A percentile compares a stretch with the other conserved stretches of the same genome.
Evolutionary conservation across 1,140 invertebrate species (phyloP).

Genomic region (Meloidogyne chitwoodi): DNA sequence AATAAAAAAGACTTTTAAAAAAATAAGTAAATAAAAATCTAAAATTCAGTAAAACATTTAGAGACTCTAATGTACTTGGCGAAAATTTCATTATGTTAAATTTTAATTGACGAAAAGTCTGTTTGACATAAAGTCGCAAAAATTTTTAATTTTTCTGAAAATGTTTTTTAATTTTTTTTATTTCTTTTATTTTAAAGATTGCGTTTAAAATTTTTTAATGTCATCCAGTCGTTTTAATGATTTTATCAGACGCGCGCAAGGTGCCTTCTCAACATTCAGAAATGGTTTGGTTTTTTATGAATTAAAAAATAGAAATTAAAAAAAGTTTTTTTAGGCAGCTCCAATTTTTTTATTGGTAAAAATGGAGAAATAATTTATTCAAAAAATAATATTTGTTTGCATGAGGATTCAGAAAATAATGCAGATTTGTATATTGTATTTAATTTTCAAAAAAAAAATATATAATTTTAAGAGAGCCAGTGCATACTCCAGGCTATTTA

Average conservation of each 20-base stretch:
- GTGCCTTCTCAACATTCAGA: constrained; percentile 48
- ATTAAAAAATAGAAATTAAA: constrained; percentile 19
- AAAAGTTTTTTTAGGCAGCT: constrained; percentile 37
- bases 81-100: too few relatives aligned
- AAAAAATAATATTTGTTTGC: constrained; percentile 89
- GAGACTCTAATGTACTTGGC: too few relatives aligned
- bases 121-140: too few relatives aligned
- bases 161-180: too few relatives aligned
- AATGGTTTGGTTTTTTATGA: constrained; percentile 33
- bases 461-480: constrained; percentile 30
- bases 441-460: neutral
- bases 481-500: constrained; percentile 85
- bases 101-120: too few relatives aligned
- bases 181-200: too few relatives aligned
- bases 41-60: too few relatives aligned
- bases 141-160: too few relatives aligned
- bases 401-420: constrained; percentile 68
- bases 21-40: too few relatives aligned
- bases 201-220: too few relatives aligned
- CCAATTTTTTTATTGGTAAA: constrained; percentile 53
- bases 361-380: constrained; percentile 58
- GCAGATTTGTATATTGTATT: neutral
- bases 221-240: constrained; percentile 43
- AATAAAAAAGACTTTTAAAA: too few relatives aligned
- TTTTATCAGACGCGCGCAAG: constrained; percentile 56